Base-by-base conservation (phyloP, 2,113 vertebrate genomes). In the Anhinga rufa region DNA sequence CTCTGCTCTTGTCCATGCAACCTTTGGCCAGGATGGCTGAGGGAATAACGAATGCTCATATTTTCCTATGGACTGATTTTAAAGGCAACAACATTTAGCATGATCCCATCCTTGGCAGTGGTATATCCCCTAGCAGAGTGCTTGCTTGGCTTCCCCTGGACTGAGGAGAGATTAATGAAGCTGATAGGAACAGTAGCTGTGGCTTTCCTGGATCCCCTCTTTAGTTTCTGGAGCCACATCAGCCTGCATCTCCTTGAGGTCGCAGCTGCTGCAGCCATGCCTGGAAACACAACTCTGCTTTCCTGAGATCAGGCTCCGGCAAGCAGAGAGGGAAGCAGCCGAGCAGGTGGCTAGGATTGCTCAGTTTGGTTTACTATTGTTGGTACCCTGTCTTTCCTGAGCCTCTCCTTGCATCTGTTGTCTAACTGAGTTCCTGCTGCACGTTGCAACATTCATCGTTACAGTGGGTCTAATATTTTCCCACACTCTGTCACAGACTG, bases 201-300 rank as follows among this genome's bases (percentile, higher is more conserved):
- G 22, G 42, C 19, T 76, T 85, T 89, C 44, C 55, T 11, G 15
- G 32, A 49, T 25, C 54, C 28, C 36, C 22, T n/a, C 22, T 49
- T 84, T 28, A 18, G 16, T 49, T 62, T 61, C 72, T 72, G 34
- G 32, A 40, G 38, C 26, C 32, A 36, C n/a, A 4, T 32, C 64
- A 78, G 17, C 46, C 46, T 17, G 66, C 61, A 12, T 21, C 18
- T 62, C 48, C 57, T 17, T 40, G 32, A 28, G 25, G 11, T 0
- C 2, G 1, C 22, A 68, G 26, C 2, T 3, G 4, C 49, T 31
- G 26, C 21, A 0, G 4, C 24, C 8, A 1, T 11, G 24, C 31
- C 38, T 54, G 40, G 42, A 55, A 91, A 58, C 7, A 24, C 6
- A 14, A 0, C n/a, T 68, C 36, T 18, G 18, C 9, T 81, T 76